phyloP scores from a whole-genome alignment of 2,888 invertebrate genomes.

The Tachystola acroxantha region DNA sequence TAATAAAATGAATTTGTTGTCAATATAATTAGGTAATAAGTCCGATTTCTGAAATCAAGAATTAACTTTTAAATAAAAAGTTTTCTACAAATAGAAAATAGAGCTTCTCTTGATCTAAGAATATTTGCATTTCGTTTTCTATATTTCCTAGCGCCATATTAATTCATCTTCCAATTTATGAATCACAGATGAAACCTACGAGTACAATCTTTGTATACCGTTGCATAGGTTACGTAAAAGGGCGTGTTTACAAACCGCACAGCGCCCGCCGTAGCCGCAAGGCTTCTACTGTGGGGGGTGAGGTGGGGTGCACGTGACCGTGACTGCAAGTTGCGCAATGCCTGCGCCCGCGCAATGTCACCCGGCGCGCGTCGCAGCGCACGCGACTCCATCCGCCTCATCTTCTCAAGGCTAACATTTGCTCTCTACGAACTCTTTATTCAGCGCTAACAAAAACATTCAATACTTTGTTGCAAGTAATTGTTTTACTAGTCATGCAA shows the following conservation, averaged over 20 bases:
- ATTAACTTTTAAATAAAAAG: too few species aligned
- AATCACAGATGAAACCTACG: too few species aligned
- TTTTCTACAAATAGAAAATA: too few species aligned
- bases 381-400: conserved; percentile 54
- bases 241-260: conserved; percentile 3
- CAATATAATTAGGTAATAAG: too few species aligned
- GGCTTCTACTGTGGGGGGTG: conserved; percentile 1
- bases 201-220: too few species aligned
- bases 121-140: too few species aligned
- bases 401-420: conserved; percentile 25
- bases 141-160: too few species aligned
- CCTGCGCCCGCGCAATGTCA: conserved; percentile 52
- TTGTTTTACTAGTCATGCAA: neutral
- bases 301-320: conserved; percentile 39
- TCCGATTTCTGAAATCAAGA: too few species aligned
- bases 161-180: too few species aligned
- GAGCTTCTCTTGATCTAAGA: too few species aligned
- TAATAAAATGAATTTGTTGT: too few species aligned
- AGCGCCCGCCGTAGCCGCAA: neutral
- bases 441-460: neutral
- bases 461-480: neutral
- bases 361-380: conserved; percentile 29
- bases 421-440: neutral
- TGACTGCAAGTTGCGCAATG: conserved; percentile 37
- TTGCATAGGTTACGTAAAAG: conserved; percentile 8